Base-by-base conservation (phyloP, 2,888 invertebrate species). In the Sicus ferrugineus region DNA sequence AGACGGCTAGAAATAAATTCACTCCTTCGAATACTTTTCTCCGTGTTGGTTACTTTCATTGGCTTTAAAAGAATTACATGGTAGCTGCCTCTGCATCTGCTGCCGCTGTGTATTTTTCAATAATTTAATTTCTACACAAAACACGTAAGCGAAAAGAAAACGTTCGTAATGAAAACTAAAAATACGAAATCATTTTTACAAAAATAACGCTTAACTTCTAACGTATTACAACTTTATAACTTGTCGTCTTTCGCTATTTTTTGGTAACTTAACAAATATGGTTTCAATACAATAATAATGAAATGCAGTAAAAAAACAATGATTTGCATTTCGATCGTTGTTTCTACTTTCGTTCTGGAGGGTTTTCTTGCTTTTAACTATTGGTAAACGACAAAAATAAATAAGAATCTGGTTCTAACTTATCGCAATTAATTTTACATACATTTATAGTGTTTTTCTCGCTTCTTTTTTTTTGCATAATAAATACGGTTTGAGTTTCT, bases 71-170 rank as follows among this genome's bases (percentile, higher is more conserved):
- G n/a, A 31, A 59, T 14, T 30, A 34, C 26, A n/a, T 42, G 5
- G 23, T 48, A 14, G 50, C 31, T 52, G 52, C 9, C 9, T 34
- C 11, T 42, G 9, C 54, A 30, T 31, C 46, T 68, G 63, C 50
- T 62, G 16, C 63, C 58, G 34, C 31, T 58, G n/a, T 61, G 26
- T 54, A 58, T 58, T 69, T 58, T 56, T 31, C 65, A 67, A 66
- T 70, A 70, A 64, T 70, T 69, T 70, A 72, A 70, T 67, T 58
- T 67, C 59, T 46, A 59, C n/a, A 65, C 54, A 65, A 34, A 26
- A 38, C 19, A 19, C n/a, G 21, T 62, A 23, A 26, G 34, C 46
- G 38, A 65, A 26, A 42, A 11, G 23, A 62, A 46, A 65, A 65
- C 52, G n/a, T n/a, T n/a, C n/a, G n/a, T n/a, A n/a, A n/a, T n/a